Evolutionary conservation across 2,888 invertebrate species (phyloP).

Genomic region (Aphidius colemani): DNA sequence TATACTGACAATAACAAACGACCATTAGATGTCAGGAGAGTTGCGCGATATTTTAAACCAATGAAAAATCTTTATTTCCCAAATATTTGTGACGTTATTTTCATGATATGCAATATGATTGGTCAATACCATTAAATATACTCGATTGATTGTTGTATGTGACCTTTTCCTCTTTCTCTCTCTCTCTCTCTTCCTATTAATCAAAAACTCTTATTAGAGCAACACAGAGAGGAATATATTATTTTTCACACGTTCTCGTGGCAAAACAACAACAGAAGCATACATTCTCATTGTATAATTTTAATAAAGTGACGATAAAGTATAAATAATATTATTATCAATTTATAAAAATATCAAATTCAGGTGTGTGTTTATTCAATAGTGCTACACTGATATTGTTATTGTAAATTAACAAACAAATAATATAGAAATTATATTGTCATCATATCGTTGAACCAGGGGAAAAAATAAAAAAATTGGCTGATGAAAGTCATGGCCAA

Average conservation of each 20-base stretch:
- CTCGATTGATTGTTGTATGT: no score
- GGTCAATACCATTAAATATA: no score
- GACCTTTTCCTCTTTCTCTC: neutral
- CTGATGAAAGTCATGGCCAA: conserved; percentile 51
- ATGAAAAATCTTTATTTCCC: no score
- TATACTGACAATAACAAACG: no score
- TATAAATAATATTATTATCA: conserved; percentile 22
- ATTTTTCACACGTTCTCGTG: conserved; percentile 46
- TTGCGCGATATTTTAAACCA: no score
- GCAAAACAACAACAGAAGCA: conserved; percentile 52
- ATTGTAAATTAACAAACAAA: neutral
- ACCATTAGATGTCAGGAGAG: no score
- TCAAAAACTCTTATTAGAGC: no score
- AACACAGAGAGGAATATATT: conserved; percentile 33
- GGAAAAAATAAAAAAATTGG: conserved; percentile 32
- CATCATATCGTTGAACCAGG: neutral
- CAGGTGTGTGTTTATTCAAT: neutral
- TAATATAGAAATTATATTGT: neutral
- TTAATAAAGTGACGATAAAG: neutral
- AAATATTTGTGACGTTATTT: no score
- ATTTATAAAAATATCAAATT: neutral
- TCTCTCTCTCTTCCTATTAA: no score
- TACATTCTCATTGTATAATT: conserved; percentile 12
- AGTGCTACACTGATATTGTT: neutral
- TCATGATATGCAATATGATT: no score